Evolutionary conservation across 2,113 vertebrate species (phyloP).

Genomic region (Malurus melanocephalus): DNA sequence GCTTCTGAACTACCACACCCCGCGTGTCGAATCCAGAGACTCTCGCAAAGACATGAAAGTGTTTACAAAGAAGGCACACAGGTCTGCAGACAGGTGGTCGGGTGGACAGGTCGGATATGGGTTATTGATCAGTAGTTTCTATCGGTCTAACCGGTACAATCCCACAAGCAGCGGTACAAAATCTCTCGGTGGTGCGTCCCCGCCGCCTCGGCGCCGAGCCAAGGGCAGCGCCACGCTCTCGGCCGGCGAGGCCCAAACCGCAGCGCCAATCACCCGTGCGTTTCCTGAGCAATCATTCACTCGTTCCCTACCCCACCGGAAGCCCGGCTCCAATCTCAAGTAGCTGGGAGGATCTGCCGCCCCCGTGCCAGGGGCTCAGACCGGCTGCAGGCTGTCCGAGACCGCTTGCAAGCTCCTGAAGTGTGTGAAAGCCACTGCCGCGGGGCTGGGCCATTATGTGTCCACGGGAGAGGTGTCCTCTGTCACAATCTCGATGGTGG

Average conservation of each 20-base stretch:
- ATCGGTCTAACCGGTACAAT: conserved; percentile 60
- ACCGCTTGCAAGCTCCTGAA: conserved; percentile 65
- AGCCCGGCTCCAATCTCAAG: conserved; percentile 87
- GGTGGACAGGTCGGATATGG: conserved; percentile 86
- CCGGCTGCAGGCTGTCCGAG: conserved; percentile 73
- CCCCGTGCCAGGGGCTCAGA: conserved; percentile 73
- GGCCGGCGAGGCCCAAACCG: conserved; percentile 44
- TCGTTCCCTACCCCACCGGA: conserved; percentile 57
- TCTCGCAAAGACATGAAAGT: conserved; percentile 80
- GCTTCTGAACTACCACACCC: conserved; percentile 67
- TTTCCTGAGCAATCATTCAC: conserved; percentile 85
- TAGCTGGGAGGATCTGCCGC: conserved; percentile 78
- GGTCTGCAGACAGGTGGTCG: conserved; percentile 90
- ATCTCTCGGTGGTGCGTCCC: conserved; percentile 86
- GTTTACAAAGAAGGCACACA: conserved; percentile 94
- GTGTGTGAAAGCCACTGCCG: conserved; percentile 46
- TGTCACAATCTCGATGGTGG: conserved; percentile 78
- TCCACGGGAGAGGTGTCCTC: conserved; percentile 86
- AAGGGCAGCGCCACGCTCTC: conserved; percentile 39
- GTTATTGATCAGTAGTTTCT: conserved; percentile 76
- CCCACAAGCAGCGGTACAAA: conserved; percentile 77
- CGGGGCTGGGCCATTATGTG: conserved; percentile 79
- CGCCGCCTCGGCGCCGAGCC: conserved; percentile 63
- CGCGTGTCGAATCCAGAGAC: conserved; percentile 78
- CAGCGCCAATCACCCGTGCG: conserved; percentile 75